Percentiles rank a stretch among this genome's conserved stretches.
Evolutionary conservation across 2,797 vertebrate species (phyloP).

Genomic region (Fistularia commersonii): DNA sequence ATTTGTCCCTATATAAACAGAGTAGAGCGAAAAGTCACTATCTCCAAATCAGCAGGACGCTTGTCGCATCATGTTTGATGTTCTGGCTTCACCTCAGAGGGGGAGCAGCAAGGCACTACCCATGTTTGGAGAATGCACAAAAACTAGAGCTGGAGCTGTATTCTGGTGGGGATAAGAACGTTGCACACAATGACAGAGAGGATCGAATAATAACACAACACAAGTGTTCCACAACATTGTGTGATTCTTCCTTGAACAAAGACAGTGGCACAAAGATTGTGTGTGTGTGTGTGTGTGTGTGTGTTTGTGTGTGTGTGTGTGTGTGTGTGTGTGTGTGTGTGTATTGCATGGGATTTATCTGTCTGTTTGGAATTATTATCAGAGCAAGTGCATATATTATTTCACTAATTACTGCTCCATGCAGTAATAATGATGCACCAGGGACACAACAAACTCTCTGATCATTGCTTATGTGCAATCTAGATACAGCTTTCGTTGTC

Average conservation of each 20-base stretch:
- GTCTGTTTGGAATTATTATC: slow-evolving; percentile 42
- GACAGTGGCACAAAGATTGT: slow-evolving; percentile 14
- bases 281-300: slow-evolving; percentile 14
- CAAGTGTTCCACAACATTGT: slow-evolving; percentile 49
- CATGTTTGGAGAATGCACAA: slow-evolving; percentile 36
- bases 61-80: slow-evolving; percentile 46
- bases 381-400: slow-evolving; percentile 61
- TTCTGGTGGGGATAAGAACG: slow-evolving; percentile 56
- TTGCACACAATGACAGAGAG: slow-evolving; percentile 51
- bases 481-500: slow-evolving; percentile 35
- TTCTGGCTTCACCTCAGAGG: slow-evolving; percentile 34
- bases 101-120: slow-evolving; percentile 1
- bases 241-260: slow-evolving; percentile 49
- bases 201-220: slow-evolving; percentile 67
- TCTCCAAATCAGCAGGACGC: slow-evolving; percentile 14
- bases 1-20: slow-evolving; percentile 5
- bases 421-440: slow-evolving; percentile 61
- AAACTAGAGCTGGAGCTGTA: slow-evolving; percentile 30
- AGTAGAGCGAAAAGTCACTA: slow-evolving; percentile 22
- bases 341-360: background rate
- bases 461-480: slow-evolving; percentile 43
- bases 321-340: slow-evolving; percentile 14
- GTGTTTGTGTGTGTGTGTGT: background rate
- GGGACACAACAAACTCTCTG: slow-evolving; percentile 51
- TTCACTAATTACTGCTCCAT: slow-evolving; percentile 61